Conservation (phyloP, 2,888 invertebrate species). For the Xestia c-nigrum region DNA sequence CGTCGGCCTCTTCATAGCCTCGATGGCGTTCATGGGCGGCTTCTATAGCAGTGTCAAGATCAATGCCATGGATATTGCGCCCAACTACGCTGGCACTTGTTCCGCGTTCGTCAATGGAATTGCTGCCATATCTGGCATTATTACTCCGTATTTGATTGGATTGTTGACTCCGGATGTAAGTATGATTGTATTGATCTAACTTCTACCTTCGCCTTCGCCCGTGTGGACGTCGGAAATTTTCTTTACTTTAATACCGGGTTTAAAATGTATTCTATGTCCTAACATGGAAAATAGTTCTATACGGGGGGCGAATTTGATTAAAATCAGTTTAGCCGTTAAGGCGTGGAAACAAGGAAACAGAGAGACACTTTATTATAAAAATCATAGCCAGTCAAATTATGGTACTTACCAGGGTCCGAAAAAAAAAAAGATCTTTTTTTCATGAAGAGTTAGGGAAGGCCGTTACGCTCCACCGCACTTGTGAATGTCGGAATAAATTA, state of each 20-base stretch:
- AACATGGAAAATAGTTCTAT: not conserved
- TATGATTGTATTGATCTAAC: constrained; percentile 52
- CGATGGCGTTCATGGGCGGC: constrained; percentile 92
- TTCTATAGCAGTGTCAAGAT: constrained; percentile 93
- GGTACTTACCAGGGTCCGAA: not conserved
- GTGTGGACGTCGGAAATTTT: not conserved
- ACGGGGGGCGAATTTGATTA: not conserved
- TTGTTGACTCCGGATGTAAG: constrained; percentile 91
- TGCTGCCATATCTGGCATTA: constrained; percentile 91
- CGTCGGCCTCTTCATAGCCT: constrained; percentile 90
- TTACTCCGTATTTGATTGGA: constrained; percentile 91
- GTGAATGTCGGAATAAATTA: constrained; percentile 50
- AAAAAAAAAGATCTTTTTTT: not conserved
- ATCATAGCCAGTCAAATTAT: not conserved
- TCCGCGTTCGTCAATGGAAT: constrained; percentile 92
- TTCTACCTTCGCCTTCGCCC: not conserved
- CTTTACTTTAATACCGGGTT: not conserved
- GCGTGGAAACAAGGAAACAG: not conserved
- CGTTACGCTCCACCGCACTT: constrained; percentile 38
- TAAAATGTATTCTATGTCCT: not conserved
- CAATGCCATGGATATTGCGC: constrained; percentile 92
- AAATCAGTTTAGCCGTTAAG: not conserved
- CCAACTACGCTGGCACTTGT: constrained; percentile 92
- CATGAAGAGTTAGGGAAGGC: constrained; percentile 54
- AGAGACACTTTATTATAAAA: no score